A percentile compares a stretch with the other conserved stretches of the same genome.
phyloP scores from a whole-genome alignment of 2,113 vertebrate species.

The Rhipidura dahli region DNA sequence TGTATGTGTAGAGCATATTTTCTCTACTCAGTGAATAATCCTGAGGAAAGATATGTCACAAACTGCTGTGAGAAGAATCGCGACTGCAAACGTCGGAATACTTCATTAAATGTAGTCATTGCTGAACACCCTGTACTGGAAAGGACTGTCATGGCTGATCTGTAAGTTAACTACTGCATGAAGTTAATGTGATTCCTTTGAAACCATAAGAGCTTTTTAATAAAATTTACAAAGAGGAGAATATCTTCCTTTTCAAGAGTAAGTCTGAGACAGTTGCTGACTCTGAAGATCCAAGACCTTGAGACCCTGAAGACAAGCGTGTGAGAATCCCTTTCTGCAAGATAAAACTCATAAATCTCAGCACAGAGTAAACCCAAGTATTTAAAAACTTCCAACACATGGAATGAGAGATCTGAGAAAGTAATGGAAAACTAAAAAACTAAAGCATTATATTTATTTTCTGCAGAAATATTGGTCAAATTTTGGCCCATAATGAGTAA shows the following conservation, averaged over 20 bases:
- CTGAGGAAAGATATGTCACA: background rate
- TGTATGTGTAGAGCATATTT: background rate
- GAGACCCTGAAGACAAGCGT: fast-evolving
- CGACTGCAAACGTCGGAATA: background rate
- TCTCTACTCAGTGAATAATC: background rate
- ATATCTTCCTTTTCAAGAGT: background rate
- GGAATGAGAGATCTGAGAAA: background rate
- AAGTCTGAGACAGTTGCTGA: background rate
- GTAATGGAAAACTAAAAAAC: background rate
- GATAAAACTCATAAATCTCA: background rate
- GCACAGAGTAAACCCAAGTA: background rate
- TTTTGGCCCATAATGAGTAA: background rate
- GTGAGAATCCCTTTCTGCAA: background rate
- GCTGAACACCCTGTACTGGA: background rate
- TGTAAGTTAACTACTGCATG: background rate
- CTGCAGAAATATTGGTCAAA: background rate
- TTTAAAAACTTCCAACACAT: background rate
- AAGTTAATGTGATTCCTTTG: background rate
- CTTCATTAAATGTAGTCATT: background rate
- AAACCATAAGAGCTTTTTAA: background rate
- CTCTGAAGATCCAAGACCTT: background rate
- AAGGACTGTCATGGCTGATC: background rate
- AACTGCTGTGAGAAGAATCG: background rate
- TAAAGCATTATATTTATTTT: background rate
- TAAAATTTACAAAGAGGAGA: background rate